Evolutionary conservation across 2,113 vertebrate genomes (phyloP), one percentile per base, ranked within the genome.

Genomic region (Corvus moneduloides): DNA sequence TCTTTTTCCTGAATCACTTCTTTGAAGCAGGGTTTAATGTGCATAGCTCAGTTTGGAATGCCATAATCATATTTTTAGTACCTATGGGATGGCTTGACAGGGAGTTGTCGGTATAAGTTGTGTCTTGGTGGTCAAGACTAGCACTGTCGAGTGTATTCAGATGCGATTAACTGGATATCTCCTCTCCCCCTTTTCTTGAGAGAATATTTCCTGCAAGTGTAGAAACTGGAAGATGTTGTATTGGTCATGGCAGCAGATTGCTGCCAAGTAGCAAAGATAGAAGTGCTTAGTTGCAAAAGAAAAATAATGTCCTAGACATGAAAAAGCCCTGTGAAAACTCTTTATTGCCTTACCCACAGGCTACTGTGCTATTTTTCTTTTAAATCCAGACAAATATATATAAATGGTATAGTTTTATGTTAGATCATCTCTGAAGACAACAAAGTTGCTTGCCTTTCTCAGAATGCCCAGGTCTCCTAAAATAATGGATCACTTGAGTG

Each of bases 1-100:
- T 84, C 59, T 79, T 87, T 56, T 82, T 66, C 68, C 35, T 95
- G 82, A 93, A 83, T 93, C 59, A 51, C 72, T 48, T 59, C 24
- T 91, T 80, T 76, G 75, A 71, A 88, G 74, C 49, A 9, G 41
- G 48, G 16, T 66, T 22, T 63, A 30, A 72, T 44, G 23, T 71
- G 62, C 16, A 4, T 43, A 69, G 49, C 71, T 87, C 33, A 37
- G 66, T 74, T 54, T 90, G 75, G 80, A 93, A 32, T 55, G 43
- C 33, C 16, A 8, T 69, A 28, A 63, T 67, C 27, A 44, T 80
- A 54, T 76, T 91, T 85, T 68, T 61, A 73, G 67, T 88, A 41
- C 51, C 55, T 80, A 2, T 41, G 67, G 71, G n/a, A 43, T 64
- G 55, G 39, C 39, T 94, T 90, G 39, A 46, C 16, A 32, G 48